These are phyloP conservation scores for Sitobion miscanthi DNA, from an alignment of 1,140 invertebrate genomes.

Conservation along the genomic window DNA sequence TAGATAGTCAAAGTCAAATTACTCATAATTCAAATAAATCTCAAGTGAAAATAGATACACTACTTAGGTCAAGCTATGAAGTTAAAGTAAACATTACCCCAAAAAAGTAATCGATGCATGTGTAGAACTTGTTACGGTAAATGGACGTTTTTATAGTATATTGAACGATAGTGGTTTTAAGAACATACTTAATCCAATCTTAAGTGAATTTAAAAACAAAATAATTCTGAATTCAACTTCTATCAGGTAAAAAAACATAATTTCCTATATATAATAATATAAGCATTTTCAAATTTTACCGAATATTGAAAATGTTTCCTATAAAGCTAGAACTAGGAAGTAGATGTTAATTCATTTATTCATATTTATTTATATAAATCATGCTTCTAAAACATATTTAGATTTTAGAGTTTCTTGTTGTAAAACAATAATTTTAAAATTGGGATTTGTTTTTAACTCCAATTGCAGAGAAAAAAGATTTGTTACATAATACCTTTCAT, in stretches of 20 bases:
- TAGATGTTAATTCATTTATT: too few relatives aligned
- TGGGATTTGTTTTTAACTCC: too few relatives aligned
- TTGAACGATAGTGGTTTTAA: constrained; percentile 24
- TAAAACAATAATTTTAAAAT: too few relatives aligned
- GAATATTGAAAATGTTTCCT: too few relatives aligned
- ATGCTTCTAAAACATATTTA: too few relatives aligned
- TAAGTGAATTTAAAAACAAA: background rate
- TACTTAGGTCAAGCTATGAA: background rate
- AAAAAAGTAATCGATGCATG: constrained; percentile 34
- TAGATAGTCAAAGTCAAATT: background rate
- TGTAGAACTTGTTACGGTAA: background rate
- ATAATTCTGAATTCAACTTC: background rate
- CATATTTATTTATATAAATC: too few relatives aligned
- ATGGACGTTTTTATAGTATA: background rate
- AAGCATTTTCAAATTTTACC: too few relatives aligned
- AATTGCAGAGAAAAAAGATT: too few relatives aligned
- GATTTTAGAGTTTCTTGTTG: too few relatives aligned
- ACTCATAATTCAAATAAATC: background rate
- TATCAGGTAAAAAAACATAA: background rate
- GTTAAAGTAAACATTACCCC: constrained; percentile 4
- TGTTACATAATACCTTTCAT: too few relatives aligned
- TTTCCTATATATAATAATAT: too few relatives aligned
- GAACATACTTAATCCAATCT: background rate
- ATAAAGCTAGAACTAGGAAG: too few relatives aligned
- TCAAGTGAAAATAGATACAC: background rate